A percentile compares a stretch with the other conserved stretches of the same genome.
phyloP scores from a whole-genome alignment of 2,888 invertebrate species.

The Pyrocoelia pectoralis region DNA sequence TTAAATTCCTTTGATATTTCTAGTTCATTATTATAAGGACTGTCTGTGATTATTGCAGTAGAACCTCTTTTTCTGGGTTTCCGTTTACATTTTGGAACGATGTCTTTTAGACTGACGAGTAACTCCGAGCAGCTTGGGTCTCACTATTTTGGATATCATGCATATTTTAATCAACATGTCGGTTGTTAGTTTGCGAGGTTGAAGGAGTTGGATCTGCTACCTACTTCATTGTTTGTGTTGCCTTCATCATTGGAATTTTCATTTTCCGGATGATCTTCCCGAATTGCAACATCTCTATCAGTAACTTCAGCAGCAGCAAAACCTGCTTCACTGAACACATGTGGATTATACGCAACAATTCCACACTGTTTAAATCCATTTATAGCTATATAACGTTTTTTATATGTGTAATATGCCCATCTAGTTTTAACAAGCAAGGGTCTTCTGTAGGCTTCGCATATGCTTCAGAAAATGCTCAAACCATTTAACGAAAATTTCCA shows the following conservation, averaged over 20 bases:
- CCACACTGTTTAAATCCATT: too few relatives aligned
- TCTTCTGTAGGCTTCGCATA: too few relatives aligned
- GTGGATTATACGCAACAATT: conserved; percentile 7
- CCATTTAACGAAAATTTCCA: not conserved
- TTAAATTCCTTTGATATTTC: too few relatives aligned
- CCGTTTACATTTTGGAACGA: too few relatives aligned
- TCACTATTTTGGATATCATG: too few relatives aligned
- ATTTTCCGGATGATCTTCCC: not conserved
- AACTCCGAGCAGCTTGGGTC: conserved; percentile 1
- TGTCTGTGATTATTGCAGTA: too few relatives aligned
- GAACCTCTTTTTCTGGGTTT: too few relatives aligned
- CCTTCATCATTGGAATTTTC: conserved; percentile 4
- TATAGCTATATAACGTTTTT: conserved; percentile 1
- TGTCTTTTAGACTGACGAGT: conserved; percentile 10
- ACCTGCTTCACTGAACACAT: conserved; percentile 8
- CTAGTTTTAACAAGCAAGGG: too few relatives aligned
- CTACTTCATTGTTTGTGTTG: too few relatives aligned
- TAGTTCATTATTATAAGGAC: not conserved
- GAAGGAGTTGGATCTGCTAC: too few relatives aligned
- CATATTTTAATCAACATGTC: too few relatives aligned
- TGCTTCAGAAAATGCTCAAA: conserved; percentile 6
- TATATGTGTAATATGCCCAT: conserved; percentile 13
- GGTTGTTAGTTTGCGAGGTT: too few relatives aligned
- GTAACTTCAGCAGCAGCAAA: conserved; percentile 14
- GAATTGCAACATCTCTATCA: conserved; percentile 11